Base-by-base conservation (phyloP, 2,113 vertebrate species). In the Rafetus swinhoei region DNA sequence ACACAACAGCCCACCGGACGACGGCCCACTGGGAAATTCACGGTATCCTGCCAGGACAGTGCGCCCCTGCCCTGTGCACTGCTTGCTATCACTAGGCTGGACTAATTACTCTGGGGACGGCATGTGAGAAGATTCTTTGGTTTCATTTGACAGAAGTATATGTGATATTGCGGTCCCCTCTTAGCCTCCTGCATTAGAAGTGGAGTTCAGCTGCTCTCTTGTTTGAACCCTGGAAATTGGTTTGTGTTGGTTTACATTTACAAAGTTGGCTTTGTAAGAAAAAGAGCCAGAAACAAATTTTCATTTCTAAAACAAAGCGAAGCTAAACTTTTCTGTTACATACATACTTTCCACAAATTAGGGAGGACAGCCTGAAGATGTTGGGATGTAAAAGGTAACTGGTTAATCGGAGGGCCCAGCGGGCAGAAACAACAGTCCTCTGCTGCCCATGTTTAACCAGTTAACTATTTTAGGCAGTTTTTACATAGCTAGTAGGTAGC, bases 181-280 rank as follows among this genome's bases (percentile, higher is more conserved):
- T 85, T 94, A 92, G 87, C 89, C 93, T 96, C 91, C 95, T 95
- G 93, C 83, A 96, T 88, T 83, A 92, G 79, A 27, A 94, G 85
- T 74, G 72, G 53, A 87, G 81, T 89, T 91, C 84, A 89, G 79
- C 62, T 84, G 59, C 90, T 95, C 93, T 54, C 92, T 50, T 79
- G 18, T 89, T 53, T 86, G 85, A 65, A 81, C 32, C 19, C 19
- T 88, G 81, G 12, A 74, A 88, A 81, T 85, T 80, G 25, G 53
- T 93, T 95, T 93, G 81, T 89, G 9, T 81, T 89, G 39, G 77
- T 2, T 1, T 92, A 35, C 7, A 3, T 95, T 88, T 93, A 24
- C 91, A 55, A 86, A 86, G 15, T 10, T 35, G 14, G 15, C 25
- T 80, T 84, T 82, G 56, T 79, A 29, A 85, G 87, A 65, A 62